Percentiles rank a stretch among this genome's conserved stretches.
phyloP scores from a whole-genome alignment of 2,888 invertebrate genomes.

The Polyploca ridens region DNA sequence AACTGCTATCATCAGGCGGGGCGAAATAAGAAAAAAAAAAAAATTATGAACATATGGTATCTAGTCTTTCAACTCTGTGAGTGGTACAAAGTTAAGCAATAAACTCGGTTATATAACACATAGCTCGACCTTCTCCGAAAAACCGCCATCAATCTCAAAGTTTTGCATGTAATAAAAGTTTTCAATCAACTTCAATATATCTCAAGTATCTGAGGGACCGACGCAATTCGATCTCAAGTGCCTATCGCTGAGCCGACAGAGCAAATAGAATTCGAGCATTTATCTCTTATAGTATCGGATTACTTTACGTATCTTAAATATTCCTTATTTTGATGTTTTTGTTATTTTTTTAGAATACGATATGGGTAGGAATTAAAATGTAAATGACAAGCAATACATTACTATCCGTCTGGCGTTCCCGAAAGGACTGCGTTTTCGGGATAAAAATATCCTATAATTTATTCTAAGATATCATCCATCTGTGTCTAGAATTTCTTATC shows the following conservation, averaged over 20 bases:
- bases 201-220: background rate
- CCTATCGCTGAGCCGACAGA: background rate
- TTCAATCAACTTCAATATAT: conserved; percentile 1
- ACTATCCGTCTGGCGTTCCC: too few species aligned
- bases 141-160: background rate
- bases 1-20: too few species aligned
- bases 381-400: too few species aligned
- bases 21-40: too few species aligned
- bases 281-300: conserved; percentile 34
- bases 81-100: background rate
- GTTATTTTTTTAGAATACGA: background rate
- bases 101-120: background rate
- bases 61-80: too few species aligned
- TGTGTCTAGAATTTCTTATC: too few species aligned
- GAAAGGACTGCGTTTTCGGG: too few species aligned
- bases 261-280: conserved; percentile 15
- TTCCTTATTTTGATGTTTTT: background rate
- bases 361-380: background rate
- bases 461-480: too few species aligned
- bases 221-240: conserved; percentile 7
- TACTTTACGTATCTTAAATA: conserved; percentile 15
- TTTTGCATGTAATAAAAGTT: conserved; percentile 5
- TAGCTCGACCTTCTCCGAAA: background rate
- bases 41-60: too few species aligned
- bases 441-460: too few species aligned